Percentiles rank a stretch among this genome's conserved stretches.
Conservation (phyloP, 2,797 vertebrate genomes). For the Artibeus lituratus region DNA sequence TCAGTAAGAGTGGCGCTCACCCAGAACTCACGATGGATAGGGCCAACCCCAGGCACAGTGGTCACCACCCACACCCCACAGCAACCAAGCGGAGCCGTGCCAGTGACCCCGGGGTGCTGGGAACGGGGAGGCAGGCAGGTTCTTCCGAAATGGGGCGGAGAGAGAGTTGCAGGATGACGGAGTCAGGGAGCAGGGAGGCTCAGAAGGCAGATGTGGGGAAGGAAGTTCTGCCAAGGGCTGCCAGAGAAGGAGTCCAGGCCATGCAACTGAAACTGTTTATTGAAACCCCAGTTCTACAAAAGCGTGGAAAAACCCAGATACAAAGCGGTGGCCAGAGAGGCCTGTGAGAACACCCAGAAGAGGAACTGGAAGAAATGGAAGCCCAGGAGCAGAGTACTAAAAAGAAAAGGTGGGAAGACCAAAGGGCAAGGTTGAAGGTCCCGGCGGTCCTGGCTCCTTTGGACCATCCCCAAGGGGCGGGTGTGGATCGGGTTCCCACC, state of each 20-base stretch:
- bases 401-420: conserved; percentile 20
- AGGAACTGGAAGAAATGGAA: background rate
- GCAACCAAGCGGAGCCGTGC: background rate
- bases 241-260: conserved; percentile 54
- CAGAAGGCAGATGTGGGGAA: background rate
- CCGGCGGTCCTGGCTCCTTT: background rate
- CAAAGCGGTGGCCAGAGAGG: conserved; percentile 59
- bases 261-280: conserved; percentile 73
- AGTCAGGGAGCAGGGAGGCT: background rate
- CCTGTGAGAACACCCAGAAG: conserved; percentile 34
- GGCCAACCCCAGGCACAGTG: background rate
- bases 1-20: background rate
- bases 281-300: conserved; percentile 76
- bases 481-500: background rate
- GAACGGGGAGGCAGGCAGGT: background rate
- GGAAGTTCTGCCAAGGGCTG: background rate
- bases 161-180: background rate
- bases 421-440: background rate
- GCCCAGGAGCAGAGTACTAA: background rate
- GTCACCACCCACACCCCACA: background rate
- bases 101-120: background rate
- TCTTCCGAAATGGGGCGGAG: background rate
- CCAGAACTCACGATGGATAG: background rate
- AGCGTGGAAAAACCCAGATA: conserved; percentile 74
- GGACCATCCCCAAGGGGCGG: background rate